Evolutionary conservation across 2,888 invertebrate genomes (phyloP).

Genomic region (Drosophila mimica): DNA sequence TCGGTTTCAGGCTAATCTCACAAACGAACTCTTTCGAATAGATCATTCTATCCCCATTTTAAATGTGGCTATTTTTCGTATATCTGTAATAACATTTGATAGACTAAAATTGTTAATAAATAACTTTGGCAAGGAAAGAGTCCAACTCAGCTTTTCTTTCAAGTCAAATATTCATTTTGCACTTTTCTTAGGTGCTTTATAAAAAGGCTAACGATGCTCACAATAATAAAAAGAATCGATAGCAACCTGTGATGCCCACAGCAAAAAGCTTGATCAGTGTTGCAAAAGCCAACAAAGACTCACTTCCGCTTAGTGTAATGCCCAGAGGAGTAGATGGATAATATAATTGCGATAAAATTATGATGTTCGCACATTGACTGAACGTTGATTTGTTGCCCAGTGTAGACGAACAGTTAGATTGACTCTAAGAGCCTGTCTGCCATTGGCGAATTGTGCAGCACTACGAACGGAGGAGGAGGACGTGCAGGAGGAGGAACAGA

Average conservation of each 20-base stretch:
- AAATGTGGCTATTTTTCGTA: not conserved
- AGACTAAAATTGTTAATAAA: not conserved
- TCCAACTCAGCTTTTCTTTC: not conserved
- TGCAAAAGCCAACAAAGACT: not conserved
- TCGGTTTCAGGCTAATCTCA: not conserved
- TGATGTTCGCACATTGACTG: not conserved
- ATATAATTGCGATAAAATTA: slow-evolving; percentile 1
- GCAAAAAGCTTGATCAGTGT: not conserved
- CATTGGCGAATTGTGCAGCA: slow-evolving; percentile 70
- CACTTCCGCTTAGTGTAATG: not conserved
- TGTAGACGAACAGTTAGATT: slow-evolving; percentile 48
- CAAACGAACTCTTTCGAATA: not conserved
- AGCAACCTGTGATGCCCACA: not conserved
- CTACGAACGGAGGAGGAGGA: slow-evolving; percentile 17
- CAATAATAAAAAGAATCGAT: not conserved
- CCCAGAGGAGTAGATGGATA: not conserved
- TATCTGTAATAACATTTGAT: not conserved
- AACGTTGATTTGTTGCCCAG: slow-evolving; percentile 13
- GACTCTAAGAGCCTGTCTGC: slow-evolving; percentile 34
- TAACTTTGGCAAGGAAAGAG: not conserved
- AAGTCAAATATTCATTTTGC: not conserved
- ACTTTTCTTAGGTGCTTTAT: not conserved
- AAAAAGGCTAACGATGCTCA: not conserved
- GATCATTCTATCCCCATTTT: not conserved
- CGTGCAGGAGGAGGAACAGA: not conserved